Evolutionary conservation across 2,888 invertebrate species (phyloP).

Genomic region (Phytoseiulus persimilis): DNA sequence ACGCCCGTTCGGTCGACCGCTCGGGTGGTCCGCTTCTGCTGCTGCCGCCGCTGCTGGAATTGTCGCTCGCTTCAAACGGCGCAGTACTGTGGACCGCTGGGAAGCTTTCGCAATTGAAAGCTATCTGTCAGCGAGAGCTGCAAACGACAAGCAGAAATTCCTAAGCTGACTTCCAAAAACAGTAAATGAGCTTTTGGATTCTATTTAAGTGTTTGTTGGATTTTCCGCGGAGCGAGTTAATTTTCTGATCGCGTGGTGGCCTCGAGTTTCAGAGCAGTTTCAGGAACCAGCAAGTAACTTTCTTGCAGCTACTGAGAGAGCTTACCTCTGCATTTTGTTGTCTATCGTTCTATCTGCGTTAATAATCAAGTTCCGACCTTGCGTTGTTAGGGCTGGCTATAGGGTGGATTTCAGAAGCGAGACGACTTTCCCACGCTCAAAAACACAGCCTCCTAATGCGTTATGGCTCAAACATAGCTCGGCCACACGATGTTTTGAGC

Average conservation of each 20-base stretch:
- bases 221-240: not conserved
- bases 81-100: not conserved
- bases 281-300: not conserved
- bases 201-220: not conserved
- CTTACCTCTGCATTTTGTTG: not conserved
- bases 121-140: not conserved
- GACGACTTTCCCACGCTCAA: not conserved
- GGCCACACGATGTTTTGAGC: not conserved
- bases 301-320: not conserved
- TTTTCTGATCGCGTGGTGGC: not conserved
- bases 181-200: not conserved
- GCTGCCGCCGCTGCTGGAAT: not conserved
- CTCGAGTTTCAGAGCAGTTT: not conserved
- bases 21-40: not conserved
- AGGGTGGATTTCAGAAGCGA: not conserved
- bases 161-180: not conserved
- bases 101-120: not conserved
- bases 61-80: not conserved
- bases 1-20: not conserved
- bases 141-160: not conserved
- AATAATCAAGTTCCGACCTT: slow-evolving; percentile 5
- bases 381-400: not conserved
- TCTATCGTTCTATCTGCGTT: not conserved
- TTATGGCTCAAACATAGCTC: not conserved
- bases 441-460: not conserved